Evolutionary conservation across 1,140 invertebrate species (phyloP).

Genomic region (Aporrectodea caliginosa): DNA sequence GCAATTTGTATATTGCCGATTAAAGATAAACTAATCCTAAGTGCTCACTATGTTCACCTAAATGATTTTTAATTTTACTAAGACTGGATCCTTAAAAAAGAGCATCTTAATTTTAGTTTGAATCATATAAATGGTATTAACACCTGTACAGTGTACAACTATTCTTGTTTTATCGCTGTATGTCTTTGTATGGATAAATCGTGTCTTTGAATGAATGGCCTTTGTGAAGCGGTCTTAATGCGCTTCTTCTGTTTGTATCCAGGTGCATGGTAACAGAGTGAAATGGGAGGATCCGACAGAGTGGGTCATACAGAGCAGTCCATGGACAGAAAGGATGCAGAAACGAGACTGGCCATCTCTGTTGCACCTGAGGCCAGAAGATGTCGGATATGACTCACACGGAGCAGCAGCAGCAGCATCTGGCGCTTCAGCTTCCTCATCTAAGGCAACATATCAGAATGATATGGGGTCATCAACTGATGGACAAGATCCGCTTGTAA

Average conservation of each 20-base stretch:
- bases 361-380: slow-evolving; percentile 64
- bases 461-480: background rate
- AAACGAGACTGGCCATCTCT: slow-evolving; percentile 57
- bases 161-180: too few species aligned
- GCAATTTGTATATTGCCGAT: too few species aligned
- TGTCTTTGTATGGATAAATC: too few species aligned
- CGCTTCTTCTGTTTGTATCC: slow-evolving; percentile 15
- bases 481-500: background rate
- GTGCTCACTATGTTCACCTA: too few species aligned
- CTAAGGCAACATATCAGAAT: background rate
- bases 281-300: slow-evolving; percentile 81
- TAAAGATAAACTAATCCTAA: too few species aligned
- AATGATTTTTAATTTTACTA: too few species aligned
- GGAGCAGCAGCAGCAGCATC: slow-evolving; percentile 23
- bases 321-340: slow-evolving; percentile 63
- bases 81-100: too few species aligned
- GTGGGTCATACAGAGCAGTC: slow-evolving; percentile 84
- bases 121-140: too few species aligned
- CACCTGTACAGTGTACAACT: too few species aligned
- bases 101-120: too few species aligned
- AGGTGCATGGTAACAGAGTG: slow-evolving; percentile 60
- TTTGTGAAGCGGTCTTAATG: background rate
- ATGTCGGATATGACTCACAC: slow-evolving; percentile 65
- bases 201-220: too few species aligned
- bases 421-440: slow-evolving; percentile 9